Base-by-base conservation (phyloP, 2,797 vertebrate genomes). In the Parauchenoglanis ngamensis region DNA sequence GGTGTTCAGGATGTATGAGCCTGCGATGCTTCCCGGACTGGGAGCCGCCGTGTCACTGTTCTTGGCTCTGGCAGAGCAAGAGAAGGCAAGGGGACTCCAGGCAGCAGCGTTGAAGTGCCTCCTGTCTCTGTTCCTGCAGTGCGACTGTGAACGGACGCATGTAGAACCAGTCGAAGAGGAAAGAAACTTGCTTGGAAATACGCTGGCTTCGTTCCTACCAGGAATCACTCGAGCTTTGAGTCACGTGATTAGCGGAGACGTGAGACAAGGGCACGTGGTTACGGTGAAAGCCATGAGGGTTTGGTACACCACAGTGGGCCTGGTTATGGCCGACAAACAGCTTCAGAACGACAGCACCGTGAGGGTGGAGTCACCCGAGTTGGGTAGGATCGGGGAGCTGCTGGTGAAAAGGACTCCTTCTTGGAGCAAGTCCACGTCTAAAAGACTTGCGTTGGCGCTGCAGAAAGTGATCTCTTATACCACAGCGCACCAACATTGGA, bases 181-280 rank as follows among this genome's bases (percentile, higher is more conserved):
- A 88, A 91, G 63, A 1, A 84, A 87, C 81, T 86, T 85, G 6
- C 91, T 97, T 0, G 97, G 98, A 59, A 92, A 93, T 72, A 89
- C 96, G 21, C 93, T 99, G 92, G 98, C 98, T n/a, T 97, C 97
- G 0, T 99, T 99, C 90, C 90, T 99, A 89, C 98, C 98, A 0
- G 98, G 98, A 40, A 94, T 99, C 88, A 96, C 96, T 31, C 93
- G 93, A 1, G 63, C 95, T 0, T 90, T 97, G 65, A 92, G 96
- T 61, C 96, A 95, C 85, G 90, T 98, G 75, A 95, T 98, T 70
- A 95, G 96, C 0, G 98, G 96, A 86, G 97, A 99, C 82, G 87
- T 96, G 83, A 98, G 97, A 88, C 97, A 99, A 92, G 97, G 98
- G 21, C 97, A 99, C 73, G 91, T 87, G 65, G 87, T 98, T 56